Evolutionary conservation across 1,140 invertebrate species (phyloP).

Genomic region (Neodiprion pinetum): DNA sequence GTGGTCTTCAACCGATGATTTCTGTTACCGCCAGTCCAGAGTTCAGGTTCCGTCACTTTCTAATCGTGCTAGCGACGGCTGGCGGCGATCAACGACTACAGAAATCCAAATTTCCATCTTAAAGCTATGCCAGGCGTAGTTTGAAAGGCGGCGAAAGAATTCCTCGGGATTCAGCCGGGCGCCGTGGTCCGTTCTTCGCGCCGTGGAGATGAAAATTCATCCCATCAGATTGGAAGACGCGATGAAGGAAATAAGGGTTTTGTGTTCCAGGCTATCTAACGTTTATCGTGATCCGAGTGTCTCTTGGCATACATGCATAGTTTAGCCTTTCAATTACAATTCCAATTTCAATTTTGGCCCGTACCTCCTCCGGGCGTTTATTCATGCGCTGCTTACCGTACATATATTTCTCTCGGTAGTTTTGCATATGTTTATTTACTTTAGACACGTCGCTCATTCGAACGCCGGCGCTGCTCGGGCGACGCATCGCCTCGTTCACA

Average conservation of each 20-base stretch:
- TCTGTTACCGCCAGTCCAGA: neutral
- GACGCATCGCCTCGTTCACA: neutral
- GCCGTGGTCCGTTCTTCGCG: neutral
- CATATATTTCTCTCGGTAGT: neutral
- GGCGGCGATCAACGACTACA: neutral
- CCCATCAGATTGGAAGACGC: neutral
- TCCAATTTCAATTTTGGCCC: constrained; percentile 1
- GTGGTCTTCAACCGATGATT: constrained; percentile 1
- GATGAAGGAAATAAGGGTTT: neutral
- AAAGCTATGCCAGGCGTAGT: neutral
- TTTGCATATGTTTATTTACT: constrained; percentile 5
- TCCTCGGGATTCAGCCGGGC: neutral
- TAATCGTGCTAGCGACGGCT: neutral
- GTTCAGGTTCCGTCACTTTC: constrained; percentile 7
- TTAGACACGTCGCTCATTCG: neutral
- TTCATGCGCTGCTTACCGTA: neutral
- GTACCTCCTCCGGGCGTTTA: neutral
- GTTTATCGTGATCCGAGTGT: constrained; percentile 2
- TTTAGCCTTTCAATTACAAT: constrained; percentile 1
- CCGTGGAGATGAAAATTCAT: constrained; percentile 4
- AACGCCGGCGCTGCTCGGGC: neutral
- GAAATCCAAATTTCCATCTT: constrained; percentile 7
- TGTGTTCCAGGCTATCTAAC: neutral
- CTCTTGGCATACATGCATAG: constrained; percentile 4
- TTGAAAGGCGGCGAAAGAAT: neutral